Evolutionary conservation across 1,140 invertebrate genomes (phyloP), one percentile per base, ranked within the genome.

Genomic region (Hirudo medicinalis): DNA sequence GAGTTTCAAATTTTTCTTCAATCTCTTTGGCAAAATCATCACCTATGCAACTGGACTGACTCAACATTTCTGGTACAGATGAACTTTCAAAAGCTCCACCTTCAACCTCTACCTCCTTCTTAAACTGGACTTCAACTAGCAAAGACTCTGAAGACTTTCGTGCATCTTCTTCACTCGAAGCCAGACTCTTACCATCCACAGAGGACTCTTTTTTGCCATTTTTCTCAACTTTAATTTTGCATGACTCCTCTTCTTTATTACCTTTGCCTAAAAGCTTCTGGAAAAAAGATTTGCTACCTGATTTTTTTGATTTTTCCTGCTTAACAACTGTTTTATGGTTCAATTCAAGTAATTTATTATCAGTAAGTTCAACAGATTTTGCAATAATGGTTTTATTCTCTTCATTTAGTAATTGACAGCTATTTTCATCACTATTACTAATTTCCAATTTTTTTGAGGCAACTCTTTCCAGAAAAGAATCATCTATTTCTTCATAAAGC

Each of bases 401-500:
- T 25, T 32, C 57, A 11, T 63, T 63, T 63, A 15, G 29, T 25
- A 32, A 22, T 32, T 63, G 22, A 63, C 29, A 22, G 22, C 1
- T n/a, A 25, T 63, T 32, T 1, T 19, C 57, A 22, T 63, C 57
- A 25, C 29, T 19, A 19, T 22, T 11, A 63, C 17, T 22, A 19
- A 63, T 22, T 13, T 63, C 29, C 17, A 25, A 32, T 25, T 63
- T 63, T 11, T 63, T 22, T 63, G 29, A 63, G 19, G 57, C 57
- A 63, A 63, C 57, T 63, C 19, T 63, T 63, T 63, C 57, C 20
- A 63, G 6, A 63, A 63, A 63, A 25, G 22, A 22, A 8, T 63
- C 57, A 63, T 63, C 57, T 25, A 63, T 63, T 63, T 63, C 57
- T 63, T 63, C 57, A 63, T 63, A 63, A 25, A 63, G 29, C 29